Percentiles rank a stretch among this genome's conserved stretches.
Conservation (phyloP, 2,113 vertebrate genomes). For the Neolamprologus toae region DNA sequence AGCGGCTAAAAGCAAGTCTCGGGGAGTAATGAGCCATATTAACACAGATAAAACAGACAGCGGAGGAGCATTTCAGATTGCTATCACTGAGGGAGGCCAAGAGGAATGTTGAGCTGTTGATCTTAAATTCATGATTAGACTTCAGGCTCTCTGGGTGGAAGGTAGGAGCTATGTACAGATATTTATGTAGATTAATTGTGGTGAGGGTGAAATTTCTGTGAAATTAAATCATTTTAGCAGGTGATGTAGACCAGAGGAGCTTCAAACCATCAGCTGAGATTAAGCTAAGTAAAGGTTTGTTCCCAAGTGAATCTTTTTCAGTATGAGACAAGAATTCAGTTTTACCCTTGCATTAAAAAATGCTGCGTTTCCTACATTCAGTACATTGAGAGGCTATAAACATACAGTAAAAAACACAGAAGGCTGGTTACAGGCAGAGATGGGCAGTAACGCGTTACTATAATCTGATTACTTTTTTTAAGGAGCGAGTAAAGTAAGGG, state of each 20-base stretch:
- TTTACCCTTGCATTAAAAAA: not conserved
- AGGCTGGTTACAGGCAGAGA: not conserved
- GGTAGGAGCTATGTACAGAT: not conserved
- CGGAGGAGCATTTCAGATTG: slow-evolving; percentile 36
- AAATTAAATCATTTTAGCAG: not conserved
- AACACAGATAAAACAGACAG: slow-evolving; percentile 41
- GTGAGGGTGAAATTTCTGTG: not conserved
- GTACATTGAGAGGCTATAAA: not conserved
- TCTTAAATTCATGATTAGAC: slow-evolving; percentile 17
- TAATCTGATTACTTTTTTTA: no score
- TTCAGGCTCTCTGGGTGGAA: not conserved
- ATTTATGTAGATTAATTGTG: not conserved
- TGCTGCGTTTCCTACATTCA: not conserved
- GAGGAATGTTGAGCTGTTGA: not conserved
- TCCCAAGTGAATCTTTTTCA: not conserved
- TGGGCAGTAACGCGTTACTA: no score
- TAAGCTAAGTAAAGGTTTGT: not conserved
- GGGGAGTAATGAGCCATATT: slow-evolving; percentile 53
- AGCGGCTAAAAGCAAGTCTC: not conserved
- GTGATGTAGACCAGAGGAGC: not conserved
- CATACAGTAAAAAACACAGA: fast-evolving
- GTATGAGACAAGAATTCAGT: not conserved
- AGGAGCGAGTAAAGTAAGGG: no score
- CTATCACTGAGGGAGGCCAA: slow-evolving; percentile 8
- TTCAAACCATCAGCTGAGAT: not conserved